Percentiles rank a stretch among this genome's conserved stretches.
These are phyloP conservation scores for Danio aesculapii DNA, from an alignment of 2,797 vertebrate genomes.

Conservation along the genomic window DNA sequence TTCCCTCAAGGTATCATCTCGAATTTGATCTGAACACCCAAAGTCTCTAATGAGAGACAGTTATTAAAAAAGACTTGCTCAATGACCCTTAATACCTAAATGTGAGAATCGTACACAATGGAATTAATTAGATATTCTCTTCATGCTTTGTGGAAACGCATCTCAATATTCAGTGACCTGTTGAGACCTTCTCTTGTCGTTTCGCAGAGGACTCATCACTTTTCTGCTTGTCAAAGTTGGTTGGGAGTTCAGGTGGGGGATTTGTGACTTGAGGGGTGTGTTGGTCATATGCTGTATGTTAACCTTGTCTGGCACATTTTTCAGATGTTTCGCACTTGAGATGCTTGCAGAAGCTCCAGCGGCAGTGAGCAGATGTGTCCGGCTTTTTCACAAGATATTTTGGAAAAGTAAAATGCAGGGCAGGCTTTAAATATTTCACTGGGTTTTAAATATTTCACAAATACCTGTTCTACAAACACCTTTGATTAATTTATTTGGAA, in stretches of 20 bases:
- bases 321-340: slow-evolving; percentile 42
- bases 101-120: slow-evolving; percentile 6
- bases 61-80: slow-evolving; percentile 23
- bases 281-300: slow-evolving; percentile 42
- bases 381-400: slow-evolving; percentile 50
- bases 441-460: slow-evolving; percentile 34
- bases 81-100: slow-evolving; percentile 22
- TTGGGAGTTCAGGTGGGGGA: slow-evolving; percentile 37
- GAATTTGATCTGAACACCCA: background rate
- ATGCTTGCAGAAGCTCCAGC: slow-evolving; percentile 50
- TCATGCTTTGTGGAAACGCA: slow-evolving; percentile 15
- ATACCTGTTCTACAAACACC: background rate
- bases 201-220: slow-evolving; percentile 9
- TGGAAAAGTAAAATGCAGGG: slow-evolving; percentile 43
- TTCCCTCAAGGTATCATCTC: slow-evolving; percentile 9
- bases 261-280: background rate
- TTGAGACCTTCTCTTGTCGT: slow-evolving; percentile 21
- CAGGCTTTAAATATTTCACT: slow-evolving; percentile 32
- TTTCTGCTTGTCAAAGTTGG: slow-evolving; percentile 32
- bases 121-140: slow-evolving; percentile 26
- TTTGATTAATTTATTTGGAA: too few relatives aligned
- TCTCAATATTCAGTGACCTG: slow-evolving; percentile 13
- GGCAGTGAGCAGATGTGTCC: slow-evolving; percentile 57
- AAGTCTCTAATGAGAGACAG: slow-evolving; percentile 43
- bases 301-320: slow-evolving; percentile 55